Percentiles rank a stretch among this genome's conserved stretches.
Conservation (phyloP, 1,140 invertebrate genomes). For the silkworm (Bombyx mori) region ASM3026992v2 NC_085110.1:1659001-1659500, state of each 20-base stretch:
- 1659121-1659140: conserved; percentile 28
- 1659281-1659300: no score
- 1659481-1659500: no score
- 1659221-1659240: conserved; percentile 75
- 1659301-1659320: no score
- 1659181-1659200: conserved; percentile 73
- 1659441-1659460: no score
- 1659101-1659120: conserved; percentile 63
- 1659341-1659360: no score
- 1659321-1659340: no score
- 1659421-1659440: no score
- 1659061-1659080: conserved; percentile 94
- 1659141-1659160: conserved; percentile 40
- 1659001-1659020: no score
- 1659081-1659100: conserved; percentile 84
- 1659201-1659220: conserved; percentile 74
- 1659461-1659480: no score
- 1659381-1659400: no score
- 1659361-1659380: no score
- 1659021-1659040: background rate
- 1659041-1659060: conserved; percentile 91
- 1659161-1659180: conserved; percentile 41
- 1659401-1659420: no score
- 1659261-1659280: conserved; percentile 21
- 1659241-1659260: conserved; percentile 31